Conservation (phyloP, 2,888 invertebrate genomes). For the Synergus umbraculus region DNA sequence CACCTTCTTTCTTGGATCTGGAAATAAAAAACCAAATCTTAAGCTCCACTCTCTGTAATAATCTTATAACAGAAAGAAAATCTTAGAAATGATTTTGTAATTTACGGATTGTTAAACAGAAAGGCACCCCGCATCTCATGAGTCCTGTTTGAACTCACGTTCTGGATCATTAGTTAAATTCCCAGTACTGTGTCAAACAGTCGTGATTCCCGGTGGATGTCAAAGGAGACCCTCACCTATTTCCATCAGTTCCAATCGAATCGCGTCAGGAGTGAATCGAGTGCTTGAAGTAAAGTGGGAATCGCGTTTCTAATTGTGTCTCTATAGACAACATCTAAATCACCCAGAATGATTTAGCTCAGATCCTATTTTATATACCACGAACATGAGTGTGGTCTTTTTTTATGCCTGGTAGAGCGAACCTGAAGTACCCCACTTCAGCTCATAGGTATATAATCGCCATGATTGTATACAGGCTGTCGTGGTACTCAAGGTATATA, state of each 20-base stretch:
- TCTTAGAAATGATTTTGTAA: conserved; percentile 24
- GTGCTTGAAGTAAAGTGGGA: not conserved
- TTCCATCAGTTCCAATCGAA: conserved; percentile 50
- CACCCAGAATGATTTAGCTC: not conserved
- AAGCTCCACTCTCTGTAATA: not conserved
- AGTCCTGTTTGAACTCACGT: conserved; percentile 17
- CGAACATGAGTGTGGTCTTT: too few relatives aligned
- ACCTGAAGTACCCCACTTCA: too few relatives aligned
- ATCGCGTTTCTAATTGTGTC: not conserved
- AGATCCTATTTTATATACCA: not conserved
- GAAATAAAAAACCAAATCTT: conserved; percentile 45
- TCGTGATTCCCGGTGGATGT: conserved; percentile 52
- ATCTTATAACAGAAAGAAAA: not conserved
- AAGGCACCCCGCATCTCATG: not conserved
- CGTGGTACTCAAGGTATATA: too few relatives aligned
- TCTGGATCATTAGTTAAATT: conserved; percentile 55
- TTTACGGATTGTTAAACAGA: conserved; percentile 41
- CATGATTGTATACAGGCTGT: too few relatives aligned
- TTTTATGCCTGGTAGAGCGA: too few relatives aligned
- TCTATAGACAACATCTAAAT: not conserved
- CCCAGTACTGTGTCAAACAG: conserved; percentile 49
- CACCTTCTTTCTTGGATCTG: conserved; percentile 47
- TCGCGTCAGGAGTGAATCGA: not conserved
- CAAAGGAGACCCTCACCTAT: conserved; percentile 50
- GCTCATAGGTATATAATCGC: too few relatives aligned